These are phyloP conservation scores for Microtus montanus DNA, from an alignment of 2,113 vertebrate species.

Conservation along the genomic window DNA sequence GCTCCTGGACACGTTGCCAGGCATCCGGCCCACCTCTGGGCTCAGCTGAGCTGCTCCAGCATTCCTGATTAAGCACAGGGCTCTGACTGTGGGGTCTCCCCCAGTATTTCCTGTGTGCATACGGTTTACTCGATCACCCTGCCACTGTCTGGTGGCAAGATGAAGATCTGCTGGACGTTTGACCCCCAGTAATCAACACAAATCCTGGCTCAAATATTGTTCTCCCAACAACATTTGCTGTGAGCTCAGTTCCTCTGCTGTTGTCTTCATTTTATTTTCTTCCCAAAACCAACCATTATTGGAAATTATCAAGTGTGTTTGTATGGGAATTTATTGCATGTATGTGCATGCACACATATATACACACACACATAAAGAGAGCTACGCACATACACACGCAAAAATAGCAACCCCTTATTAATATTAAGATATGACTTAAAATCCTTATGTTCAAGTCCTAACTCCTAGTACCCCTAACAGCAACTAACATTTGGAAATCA, in stretches of 20 bases:
- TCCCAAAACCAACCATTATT: background rate
- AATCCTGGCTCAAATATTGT: background rate
- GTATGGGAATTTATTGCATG: background rate
- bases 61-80: background rate
- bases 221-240: background rate
- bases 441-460: conserved; percentile 1
- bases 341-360: background rate
- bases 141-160: background rate
- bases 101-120: background rate
- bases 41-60: background rate
- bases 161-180: background rate
- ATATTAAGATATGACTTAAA: background rate
- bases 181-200: background rate
- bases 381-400: no score
- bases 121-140: background rate
- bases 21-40: no score
- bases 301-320: conserved; percentile 13
- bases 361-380: no score
- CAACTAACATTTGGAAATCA: background rate
- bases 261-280: background rate
- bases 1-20: background rate
- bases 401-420: background rate
- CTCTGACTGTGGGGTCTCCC: background rate
- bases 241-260: background rate
- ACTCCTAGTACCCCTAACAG: background rate